A percentile compares a stretch with the other conserved stretches of the same genome.
phyloP scores from a whole-genome alignment of 2,113 vertebrate species.

The Anguilla japonica region DNA sequence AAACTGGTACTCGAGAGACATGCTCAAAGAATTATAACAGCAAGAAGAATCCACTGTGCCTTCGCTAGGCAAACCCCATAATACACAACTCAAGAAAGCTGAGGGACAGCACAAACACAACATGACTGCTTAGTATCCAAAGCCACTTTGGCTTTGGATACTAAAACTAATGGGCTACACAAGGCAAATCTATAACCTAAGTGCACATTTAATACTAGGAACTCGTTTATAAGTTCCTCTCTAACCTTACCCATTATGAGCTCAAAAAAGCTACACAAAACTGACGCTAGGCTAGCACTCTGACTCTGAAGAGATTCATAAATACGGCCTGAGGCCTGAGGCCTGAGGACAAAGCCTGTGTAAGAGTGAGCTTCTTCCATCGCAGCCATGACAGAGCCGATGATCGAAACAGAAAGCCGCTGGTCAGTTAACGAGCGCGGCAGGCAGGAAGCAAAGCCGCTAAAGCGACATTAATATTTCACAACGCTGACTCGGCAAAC shows the following conservation, averaged over 20 bases:
- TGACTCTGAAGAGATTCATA: neutral
- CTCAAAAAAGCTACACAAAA: neutral
- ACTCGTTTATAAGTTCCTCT: no score
- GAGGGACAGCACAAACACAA: no score
- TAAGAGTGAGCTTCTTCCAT: no score
- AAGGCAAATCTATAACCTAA: no score
- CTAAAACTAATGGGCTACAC: no score
- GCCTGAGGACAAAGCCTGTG: neutral
- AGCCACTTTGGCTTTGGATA: no score
- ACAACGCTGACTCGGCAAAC: conserved; percentile 7
- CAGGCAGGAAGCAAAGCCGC: conserved; percentile 19
- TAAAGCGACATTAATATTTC: conserved; percentile 25
- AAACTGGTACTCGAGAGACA: no score
- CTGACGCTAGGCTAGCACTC: neutral
- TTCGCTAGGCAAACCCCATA: neutral
- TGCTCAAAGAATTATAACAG: no score
- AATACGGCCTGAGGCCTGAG: neutral
- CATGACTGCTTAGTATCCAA: no score
- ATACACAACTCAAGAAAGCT: neutral
- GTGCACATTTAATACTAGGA: no score
- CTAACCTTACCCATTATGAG: neutral
- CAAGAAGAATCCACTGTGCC: neutral
- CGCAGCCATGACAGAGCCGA: neutral
- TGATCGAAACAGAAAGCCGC: neutral
- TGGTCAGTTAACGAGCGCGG: neutral